Conservation (phyloP, 1,140 invertebrate species). For the Stegodyphus mimosarum region DNA sequence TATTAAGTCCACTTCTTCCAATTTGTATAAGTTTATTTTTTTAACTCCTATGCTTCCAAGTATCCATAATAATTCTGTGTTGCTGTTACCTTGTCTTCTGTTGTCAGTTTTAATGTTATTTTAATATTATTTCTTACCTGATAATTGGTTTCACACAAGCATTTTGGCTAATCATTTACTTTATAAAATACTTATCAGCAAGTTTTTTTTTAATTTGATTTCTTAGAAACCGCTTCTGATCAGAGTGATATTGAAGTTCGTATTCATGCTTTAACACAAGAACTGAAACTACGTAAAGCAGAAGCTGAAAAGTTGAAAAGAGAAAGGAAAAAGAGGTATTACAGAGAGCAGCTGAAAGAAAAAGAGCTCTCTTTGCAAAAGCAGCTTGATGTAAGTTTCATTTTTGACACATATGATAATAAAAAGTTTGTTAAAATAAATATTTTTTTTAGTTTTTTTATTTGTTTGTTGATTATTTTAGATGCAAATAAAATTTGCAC, state of each 20-base stretch:
- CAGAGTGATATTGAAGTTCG: constrained; percentile 72
- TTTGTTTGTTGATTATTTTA: no score
- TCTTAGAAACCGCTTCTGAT: constrained; percentile 71
- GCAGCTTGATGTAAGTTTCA: constrained; percentile 70
- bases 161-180: no score
- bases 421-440: no score
- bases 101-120: neutral
- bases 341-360: constrained; percentile 70
- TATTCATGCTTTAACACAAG: constrained; percentile 71
- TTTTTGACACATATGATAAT: no score
- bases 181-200: neutral
- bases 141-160: no score
- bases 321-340: constrained; percentile 68
- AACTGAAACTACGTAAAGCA: constrained; percentile 69
- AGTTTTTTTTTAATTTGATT: constrained; percentile 1
- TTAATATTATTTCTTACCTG: neutral
- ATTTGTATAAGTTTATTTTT: no score
- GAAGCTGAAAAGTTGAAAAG: constrained; percentile 71
- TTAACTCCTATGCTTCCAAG: no score
- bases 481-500: no score
- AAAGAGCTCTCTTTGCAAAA: constrained; percentile 72
- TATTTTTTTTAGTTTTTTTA: no score
- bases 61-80: neutral
- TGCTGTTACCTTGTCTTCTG: no score
- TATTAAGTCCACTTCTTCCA: no score